Percentiles rank a stretch among this genome's conserved stretches.
Evolutionary conservation across 2,888 invertebrate species (phyloP).

Genomic region (Hirtodrosophila duncani): DNA sequence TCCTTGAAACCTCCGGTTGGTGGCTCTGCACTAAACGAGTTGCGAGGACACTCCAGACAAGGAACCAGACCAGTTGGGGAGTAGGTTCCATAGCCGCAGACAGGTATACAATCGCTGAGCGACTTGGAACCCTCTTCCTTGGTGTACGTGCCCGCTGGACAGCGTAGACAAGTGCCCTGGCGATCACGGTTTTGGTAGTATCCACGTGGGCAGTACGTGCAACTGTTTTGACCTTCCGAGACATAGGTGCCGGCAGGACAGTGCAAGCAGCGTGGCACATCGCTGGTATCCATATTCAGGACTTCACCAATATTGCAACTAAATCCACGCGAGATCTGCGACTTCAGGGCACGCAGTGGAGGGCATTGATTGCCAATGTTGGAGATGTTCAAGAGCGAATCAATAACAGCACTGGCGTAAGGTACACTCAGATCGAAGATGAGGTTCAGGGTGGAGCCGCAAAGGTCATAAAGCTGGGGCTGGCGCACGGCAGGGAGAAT

Average conservation of each 20-base stretch:
- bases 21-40: slow-evolving; percentile 92
- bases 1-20: slow-evolving; percentile 94
- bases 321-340: slow-evolving; percentile 91
- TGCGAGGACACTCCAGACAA: slow-evolving; percentile 95
- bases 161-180: slow-evolving; percentile 92
- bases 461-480: slow-evolving; percentile 94
- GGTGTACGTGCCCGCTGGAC: slow-evolving; percentile 96
- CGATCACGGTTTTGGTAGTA: slow-evolving; percentile 95
- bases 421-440: slow-evolving; percentile 97
- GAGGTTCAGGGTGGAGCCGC: slow-evolving; percentile 93
- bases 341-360: slow-evolving; percentile 90
- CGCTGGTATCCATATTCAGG: slow-evolving; percentile 93
- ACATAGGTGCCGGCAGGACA: slow-evolving; percentile 98
- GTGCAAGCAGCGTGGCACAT: slow-evolving; percentile 94
- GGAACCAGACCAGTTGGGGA: slow-evolving; percentile 96
- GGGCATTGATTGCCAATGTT: slow-evolving; percentile 96
- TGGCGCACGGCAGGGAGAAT: slow-evolving; percentile 93
- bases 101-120: slow-evolving; percentile 91
- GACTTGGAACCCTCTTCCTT: slow-evolving; percentile 93
- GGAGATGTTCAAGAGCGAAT: slow-evolving; percentile 91
- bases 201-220: slow-evolving; percentile 93
- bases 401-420: slow-evolving; percentile 92
- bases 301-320: slow-evolving; percentile 96
- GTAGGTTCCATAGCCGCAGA: slow-evolving; percentile 97
- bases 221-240: slow-evolving; percentile 92